Base-by-base conservation (phyloP, 2,797 vertebrate genomes). In the Sebastes minor region DNA sequence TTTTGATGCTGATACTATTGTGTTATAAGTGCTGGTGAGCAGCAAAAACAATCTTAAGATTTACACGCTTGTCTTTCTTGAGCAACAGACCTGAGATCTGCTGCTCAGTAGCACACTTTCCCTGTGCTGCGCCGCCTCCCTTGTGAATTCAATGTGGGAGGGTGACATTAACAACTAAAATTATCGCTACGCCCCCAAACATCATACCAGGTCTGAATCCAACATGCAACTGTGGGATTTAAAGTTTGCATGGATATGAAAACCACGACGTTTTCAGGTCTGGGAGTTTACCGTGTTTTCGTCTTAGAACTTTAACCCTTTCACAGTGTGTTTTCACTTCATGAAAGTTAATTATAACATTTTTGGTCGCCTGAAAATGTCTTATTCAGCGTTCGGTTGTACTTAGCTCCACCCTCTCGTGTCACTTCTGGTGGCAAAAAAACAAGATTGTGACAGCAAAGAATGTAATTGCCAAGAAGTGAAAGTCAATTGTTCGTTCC, bases 81-180 rank as follows among this genome's bases (percentile, higher is more conserved):
- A 65, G 60, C 46, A 64, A 7, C 72, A 77, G 27, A 60, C 22
- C 56, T 70, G 33, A 4, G 30, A 74, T 73, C 60, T 59, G 73
- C 38, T 42, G 14, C 57, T 79, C 75, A 60, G 42, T 20, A 25
- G 6, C n/a, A 30, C 35, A 59, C 14, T 18, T 12, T 70, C 20
- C 32, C 71, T 38, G 22, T n/a, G 4, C 76, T 68, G 60, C 8
- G 3, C 68, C 52, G 74, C 33, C 74, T 83, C 70, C 52, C 71
- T 60, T 71, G 73, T 35, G 78, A 64, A 71, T 85, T 76, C 33
- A 55, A 20, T 57, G 86, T 88, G 70, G 86, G 88, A 64, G 72
- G 80, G 71, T 78, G 86, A 78, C 80, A 90, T 82, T 74, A 52
- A 66, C 75, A 70, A 72, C 73, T 73, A 69, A 60, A 82, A 71